Percentiles rank a stretch among this genome's conserved stretches.
Evolutionary conservation across 2,888 invertebrate species (phyloP).

Genomic region (Cheiracanthium punctorium): DNA sequence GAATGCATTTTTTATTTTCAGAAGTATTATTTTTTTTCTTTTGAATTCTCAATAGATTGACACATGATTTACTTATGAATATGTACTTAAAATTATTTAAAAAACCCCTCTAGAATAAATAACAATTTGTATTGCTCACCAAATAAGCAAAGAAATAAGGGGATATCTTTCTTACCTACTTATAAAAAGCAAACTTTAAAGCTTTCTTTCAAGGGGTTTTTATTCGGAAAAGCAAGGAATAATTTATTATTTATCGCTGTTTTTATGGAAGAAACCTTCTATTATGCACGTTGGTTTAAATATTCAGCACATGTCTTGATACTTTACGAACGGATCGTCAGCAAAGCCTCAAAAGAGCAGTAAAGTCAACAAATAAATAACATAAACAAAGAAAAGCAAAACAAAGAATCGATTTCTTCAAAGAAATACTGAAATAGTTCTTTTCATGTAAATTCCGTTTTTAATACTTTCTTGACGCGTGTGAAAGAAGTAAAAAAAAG

Average conservation of each 20-base stretch:
- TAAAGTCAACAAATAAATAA: background rate
- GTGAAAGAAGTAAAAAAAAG: too few relatives aligned
- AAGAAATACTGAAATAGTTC: background rate
- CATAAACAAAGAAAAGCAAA: background rate
- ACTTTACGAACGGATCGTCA: background rate
- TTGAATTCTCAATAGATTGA: too few relatives aligned
- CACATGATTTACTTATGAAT: too few relatives aligned
- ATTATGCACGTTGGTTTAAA: background rate
- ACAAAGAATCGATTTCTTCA: background rate
- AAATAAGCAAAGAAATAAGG: too few relatives aligned
- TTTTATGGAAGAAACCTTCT: background rate
- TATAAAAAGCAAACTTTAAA: too few relatives aligned
- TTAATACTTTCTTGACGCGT: too few relatives aligned
- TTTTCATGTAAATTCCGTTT: background rate
- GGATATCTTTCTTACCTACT: too few relatives aligned
- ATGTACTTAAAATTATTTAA: too few relatives aligned
- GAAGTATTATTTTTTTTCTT: too few relatives aligned
- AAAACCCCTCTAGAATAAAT: too few relatives aligned
- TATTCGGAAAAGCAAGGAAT: background rate
- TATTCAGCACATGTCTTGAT: background rate
- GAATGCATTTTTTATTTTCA: too few relatives aligned
- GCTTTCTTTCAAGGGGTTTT: background rate
- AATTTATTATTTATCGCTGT: background rate
- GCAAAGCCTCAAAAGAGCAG: background rate
- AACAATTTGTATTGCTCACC: too few relatives aligned